These are phyloP conservation scores for Brachionus koreanus DNA, from an alignment of 1,140 invertebrate species.

Conservation along the genomic window DNA sequence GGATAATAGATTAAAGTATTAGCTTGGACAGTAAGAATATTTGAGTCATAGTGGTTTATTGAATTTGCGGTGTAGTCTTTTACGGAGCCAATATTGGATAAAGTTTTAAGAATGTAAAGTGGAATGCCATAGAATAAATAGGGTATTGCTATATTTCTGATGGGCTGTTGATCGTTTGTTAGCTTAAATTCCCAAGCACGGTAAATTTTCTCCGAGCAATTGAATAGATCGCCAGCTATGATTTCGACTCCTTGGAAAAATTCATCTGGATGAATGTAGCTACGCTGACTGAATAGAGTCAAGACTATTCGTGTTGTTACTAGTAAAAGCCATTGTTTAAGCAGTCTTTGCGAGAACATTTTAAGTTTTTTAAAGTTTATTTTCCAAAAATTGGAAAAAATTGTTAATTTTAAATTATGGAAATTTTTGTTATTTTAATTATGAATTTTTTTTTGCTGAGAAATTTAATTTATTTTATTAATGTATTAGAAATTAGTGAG, in stretches of 20 bases:
- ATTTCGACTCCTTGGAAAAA: constrained; percentile 89
- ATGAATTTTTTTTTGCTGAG: not conserved
- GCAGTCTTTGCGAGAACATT: not conserved
- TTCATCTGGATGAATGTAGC: constrained; percentile 92
- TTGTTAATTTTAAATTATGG: not conserved
- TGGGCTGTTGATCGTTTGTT: constrained; percentile 69
- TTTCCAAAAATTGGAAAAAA: constrained; percentile 12
- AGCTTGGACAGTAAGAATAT: constrained; percentile 61
- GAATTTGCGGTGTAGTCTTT: not conserved
- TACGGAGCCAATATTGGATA: constrained; percentile 38
- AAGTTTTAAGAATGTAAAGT: constrained; percentile 64
- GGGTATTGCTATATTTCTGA: constrained; percentile 74
- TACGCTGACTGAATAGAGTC: constrained; percentile 64
- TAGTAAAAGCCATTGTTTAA: constrained; percentile 45
- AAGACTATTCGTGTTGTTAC: constrained; percentile 48
- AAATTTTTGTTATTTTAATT: not conserved
- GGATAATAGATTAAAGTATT: constrained; percentile 74
- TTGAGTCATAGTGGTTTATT: constrained; percentile 7
- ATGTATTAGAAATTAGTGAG: not conserved
- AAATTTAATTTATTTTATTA: not conserved
- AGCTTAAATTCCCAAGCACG: constrained; percentile 78
- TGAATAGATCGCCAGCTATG: constrained; percentile 79
- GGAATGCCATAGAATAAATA: constrained; percentile 71
- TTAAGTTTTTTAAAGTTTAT: not conserved
- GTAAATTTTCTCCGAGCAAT: constrained; percentile 65